Evolutionary conservation across 2,113 vertebrate genomes (phyloP).

Genomic region (Siniperca chuatsi): DNA sequence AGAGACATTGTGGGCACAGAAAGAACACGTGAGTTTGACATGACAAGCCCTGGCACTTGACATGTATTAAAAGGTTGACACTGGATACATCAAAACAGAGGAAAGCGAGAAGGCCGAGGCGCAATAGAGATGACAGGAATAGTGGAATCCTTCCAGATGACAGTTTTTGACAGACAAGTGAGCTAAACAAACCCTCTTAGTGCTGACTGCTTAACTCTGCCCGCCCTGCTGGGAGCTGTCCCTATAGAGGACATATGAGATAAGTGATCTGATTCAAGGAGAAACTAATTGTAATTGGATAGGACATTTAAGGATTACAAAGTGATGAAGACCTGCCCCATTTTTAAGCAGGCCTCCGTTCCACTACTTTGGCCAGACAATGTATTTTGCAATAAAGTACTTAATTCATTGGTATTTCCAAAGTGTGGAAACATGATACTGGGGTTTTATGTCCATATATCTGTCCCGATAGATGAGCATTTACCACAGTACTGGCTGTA

Average conservation of each 20-base stretch:
- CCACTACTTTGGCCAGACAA: neutral
- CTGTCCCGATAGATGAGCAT: neutral
- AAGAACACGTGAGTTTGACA: conserved; percentile 56
- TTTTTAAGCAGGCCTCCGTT: neutral
- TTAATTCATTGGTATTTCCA: neutral
- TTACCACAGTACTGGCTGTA: neutral
- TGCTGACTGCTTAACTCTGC: conserved; percentile 17
- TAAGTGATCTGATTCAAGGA: conserved; percentile 47
- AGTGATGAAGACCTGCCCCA: neutral
- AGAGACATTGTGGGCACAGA: conserved; percentile 21
- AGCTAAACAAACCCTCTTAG: conserved; percentile 62
- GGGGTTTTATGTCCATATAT: neutral
- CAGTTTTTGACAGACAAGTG: conserved; percentile 70
- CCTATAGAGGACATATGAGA: conserved; percentile 16
- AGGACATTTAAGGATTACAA: neutral
- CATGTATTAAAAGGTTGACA: conserved; percentile 72
- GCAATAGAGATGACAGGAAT: conserved; percentile 41
- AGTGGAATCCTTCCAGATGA: conserved; percentile 42
- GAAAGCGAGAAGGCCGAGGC: conserved; percentile 46
- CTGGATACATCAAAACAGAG: conserved; percentile 73
- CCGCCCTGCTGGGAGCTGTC: conserved; percentile 40
- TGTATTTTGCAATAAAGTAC: neutral
- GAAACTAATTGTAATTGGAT: conserved; percentile 15
- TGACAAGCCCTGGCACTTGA: conserved; percentile 64
- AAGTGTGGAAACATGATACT: neutral